Base-by-base conservation (phyloP, 2,888 invertebrate species). In the Prosopocoilus inquinatus region DNA sequence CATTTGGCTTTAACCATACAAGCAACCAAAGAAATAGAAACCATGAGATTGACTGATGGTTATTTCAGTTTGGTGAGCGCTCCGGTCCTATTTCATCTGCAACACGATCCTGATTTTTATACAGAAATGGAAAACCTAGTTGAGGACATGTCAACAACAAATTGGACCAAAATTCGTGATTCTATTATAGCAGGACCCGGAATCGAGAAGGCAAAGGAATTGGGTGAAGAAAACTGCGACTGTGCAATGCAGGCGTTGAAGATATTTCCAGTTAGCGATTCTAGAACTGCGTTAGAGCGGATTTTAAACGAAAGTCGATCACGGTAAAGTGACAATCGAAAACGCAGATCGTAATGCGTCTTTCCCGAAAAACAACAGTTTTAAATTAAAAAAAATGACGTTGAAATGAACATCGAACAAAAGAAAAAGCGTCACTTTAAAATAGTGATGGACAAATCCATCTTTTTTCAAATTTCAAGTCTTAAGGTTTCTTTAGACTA, bases 1-100 rank as follows among this genome's bases (percentile, higher is more conserved):
- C 90, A 94, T 79, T 80, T 95, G 55, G 93, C 92, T 0, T 79
- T 94, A 28, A 93, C 93, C 1, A 92, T 92, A 89, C 94, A 95
- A 78, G 81, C 82, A 9, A 32, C 36, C 35, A 28, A 45, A 3
- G 16, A 47, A 32, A 39, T 56, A 28, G 41, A 41, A 36, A 55
- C 61, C 12, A 41, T 50, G 3, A 60, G 72, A 69, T 67, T 69
- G 15, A 64, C 63, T n/a, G 73, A 76, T 33, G 70, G 80, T 2
- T 4, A 20, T 20, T 88, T 89, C 73, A 88, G 84, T 56, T 75
- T 93, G 66, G 87, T 89, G 3, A 88, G 88, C 67, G 91, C 92
- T 4, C 94, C 94, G 0, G 85, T 92, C 4, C 80, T 94, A 66
- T 90, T 91, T 61, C 91, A 92, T 60, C 77, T 94, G 43, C 85